Evolutionary conservation across 2,113 vertebrate genomes (phyloP).

Genomic region (Gymnobelideus leadbeateri): DNA sequence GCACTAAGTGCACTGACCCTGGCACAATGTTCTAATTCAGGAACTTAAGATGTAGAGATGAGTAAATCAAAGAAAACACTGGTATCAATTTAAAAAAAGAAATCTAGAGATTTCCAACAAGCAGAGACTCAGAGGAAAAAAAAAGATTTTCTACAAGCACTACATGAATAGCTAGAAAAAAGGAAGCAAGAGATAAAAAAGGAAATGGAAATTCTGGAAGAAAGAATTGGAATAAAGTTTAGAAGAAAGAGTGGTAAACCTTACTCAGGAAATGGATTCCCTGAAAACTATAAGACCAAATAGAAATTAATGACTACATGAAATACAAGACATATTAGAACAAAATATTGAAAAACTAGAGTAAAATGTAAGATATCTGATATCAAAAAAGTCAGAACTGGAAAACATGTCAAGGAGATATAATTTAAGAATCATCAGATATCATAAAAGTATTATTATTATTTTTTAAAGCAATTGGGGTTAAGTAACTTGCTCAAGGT

Average conservation of each 20-base stretch:
- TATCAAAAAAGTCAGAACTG: not conserved
- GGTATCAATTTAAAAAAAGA: not conserved
- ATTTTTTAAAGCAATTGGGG: no score
- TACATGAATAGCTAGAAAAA: not conserved
- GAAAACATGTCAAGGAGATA: not conserved
- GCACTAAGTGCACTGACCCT: no score
- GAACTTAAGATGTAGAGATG: no score
- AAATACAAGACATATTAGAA: not conserved
- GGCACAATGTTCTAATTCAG: no score
- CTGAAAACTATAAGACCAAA: not conserved
- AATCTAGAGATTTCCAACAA: not conserved
- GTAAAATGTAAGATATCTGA: not conserved
- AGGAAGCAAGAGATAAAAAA: not conserved
- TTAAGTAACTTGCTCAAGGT: no score
- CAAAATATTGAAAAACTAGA: not conserved
- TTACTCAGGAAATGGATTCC: not conserved
- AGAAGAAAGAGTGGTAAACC: not conserved
- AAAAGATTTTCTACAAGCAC: not conserved
- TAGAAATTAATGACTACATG: not conserved
- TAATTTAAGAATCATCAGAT: not conserved
- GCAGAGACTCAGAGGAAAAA: not conserved
- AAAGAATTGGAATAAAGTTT: not conserved
- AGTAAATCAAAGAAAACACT: not conserved
- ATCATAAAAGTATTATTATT: not conserved
- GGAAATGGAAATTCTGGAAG: not conserved